These are phyloP conservation scores for Meiosimyza platycephala DNA, from an alignment of 2,888 invertebrate species.

Conservation along the genomic window DNA sequence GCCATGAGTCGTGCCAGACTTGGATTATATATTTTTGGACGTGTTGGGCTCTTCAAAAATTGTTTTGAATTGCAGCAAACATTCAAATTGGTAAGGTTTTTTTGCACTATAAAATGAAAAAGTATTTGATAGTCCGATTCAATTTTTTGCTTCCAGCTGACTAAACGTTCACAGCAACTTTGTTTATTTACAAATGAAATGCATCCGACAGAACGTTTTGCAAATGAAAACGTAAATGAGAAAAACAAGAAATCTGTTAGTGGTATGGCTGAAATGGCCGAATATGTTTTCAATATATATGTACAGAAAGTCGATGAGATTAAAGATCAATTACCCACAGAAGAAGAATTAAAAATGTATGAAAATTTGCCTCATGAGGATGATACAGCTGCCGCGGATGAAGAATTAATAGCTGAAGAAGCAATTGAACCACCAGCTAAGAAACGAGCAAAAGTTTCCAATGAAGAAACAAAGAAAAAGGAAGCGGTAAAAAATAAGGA, in stretches of 20 bases:
- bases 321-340: constrained; percentile 64
- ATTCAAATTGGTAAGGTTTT: constrained; percentile 80
- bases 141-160: constrained; percentile 72
- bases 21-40: constrained; percentile 95
- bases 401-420: not conserved
- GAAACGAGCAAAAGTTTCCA: constrained; percentile 40
- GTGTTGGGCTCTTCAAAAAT: constrained; percentile 92
- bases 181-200: constrained; percentile 83
- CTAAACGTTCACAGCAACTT: constrained; percentile 82
- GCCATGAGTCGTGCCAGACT: constrained; percentile 98
- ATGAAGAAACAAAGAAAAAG: constrained; percentile 37
- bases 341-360: constrained; percentile 57
- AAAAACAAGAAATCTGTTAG: constrained; percentile 58
- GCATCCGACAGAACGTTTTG: constrained; percentile 78
- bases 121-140: not conserved
- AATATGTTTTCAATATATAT: constrained; percentile 94
- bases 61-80: constrained; percentile 97
- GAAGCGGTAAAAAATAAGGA: constrained; percentile 34
- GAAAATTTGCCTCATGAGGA: constrained; percentile 68
- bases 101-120: not conserved
- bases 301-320: constrained; percentile 77
- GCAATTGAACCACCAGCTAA: constrained; percentile 38
- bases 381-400: not conserved
- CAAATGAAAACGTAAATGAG: constrained; percentile 66
- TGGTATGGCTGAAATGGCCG: constrained; percentile 92